These are phyloP conservation scores for Paramormyrops kingsleyae DNA, from an alignment of 2,113 vertebrate genomes.

Conservation along the genomic window DNA sequence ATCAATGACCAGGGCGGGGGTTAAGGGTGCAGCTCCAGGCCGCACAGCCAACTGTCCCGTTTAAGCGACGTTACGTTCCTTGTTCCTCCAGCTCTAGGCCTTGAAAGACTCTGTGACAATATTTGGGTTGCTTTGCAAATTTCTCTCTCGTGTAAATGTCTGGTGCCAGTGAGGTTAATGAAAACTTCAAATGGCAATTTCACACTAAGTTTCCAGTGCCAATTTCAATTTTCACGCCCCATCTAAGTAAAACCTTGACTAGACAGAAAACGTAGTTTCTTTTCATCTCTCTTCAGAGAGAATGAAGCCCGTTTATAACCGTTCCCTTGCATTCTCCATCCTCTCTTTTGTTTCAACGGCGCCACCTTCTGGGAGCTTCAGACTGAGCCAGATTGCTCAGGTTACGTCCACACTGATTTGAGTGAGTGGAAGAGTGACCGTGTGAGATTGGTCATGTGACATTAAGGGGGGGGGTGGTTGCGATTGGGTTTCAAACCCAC, in stretches of 20 bases:
- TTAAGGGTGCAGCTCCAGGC: not conserved
- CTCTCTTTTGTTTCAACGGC: constrained; percentile 39
- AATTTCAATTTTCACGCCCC: not conserved
- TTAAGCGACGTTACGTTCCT: not conserved
- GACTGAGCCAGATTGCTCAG: not conserved
- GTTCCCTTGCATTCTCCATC: not conserved
- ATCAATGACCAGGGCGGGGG: not conserved
- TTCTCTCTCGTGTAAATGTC: not conserved
- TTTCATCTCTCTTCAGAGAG: not conserved
- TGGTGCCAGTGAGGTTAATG: not conserved
- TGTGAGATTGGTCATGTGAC: not conserved
- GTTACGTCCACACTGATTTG: not conserved
- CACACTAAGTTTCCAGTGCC: not conserved
- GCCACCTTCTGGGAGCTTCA: constrained; percentile 46
- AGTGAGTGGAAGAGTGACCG: not conserved
- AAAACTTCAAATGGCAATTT: not conserved
- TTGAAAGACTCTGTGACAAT: not conserved
- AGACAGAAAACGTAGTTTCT: not conserved
- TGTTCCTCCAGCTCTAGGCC: not conserved
- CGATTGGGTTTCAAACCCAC: not conserved
- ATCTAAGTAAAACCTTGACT: not conserved
- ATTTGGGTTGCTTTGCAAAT: not conserved
- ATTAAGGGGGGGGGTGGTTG: not conserved
- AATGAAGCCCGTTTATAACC: not conserved
- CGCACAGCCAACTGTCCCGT: not conserved